Evolutionary conservation across 1,140 invertebrate species (phyloP).

Genomic region (Matsumurasca onukii): DNA sequence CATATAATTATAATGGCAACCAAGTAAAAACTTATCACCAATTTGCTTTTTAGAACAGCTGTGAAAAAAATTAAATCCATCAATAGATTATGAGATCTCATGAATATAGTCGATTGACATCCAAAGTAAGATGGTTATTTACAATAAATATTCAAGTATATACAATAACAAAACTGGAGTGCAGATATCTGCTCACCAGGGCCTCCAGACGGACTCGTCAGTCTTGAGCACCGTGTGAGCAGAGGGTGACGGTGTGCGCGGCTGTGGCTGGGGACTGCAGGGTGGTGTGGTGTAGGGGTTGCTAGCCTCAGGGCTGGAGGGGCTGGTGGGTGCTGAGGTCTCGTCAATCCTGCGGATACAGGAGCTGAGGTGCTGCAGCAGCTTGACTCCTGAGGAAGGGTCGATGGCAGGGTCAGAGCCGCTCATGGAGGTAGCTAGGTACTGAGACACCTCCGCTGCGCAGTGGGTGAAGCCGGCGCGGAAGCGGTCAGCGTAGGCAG

Average conservation of each 20-base stretch:
- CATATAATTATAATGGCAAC: no score
- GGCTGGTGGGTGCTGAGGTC: conserved; percentile 31
- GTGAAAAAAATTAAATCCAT: no score
- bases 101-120: no score
- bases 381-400: conserved; percentile 47
- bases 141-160: no score
- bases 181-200: conserved; percentile 43
- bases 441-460: conserved; percentile 51
- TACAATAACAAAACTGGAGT: neutral
- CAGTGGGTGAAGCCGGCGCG: conserved; percentile 55
- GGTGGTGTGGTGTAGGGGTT: conserved; percentile 34
- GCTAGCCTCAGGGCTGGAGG: conserved; percentile 29
- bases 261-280: neutral
- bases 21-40: no score
- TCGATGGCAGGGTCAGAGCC: conserved; percentile 50
- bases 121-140: no score
- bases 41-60: no score
- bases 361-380: conserved; percentile 51
- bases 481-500: conserved; percentile 58
- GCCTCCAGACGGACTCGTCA: conserved; percentile 46
- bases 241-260: conserved; percentile 22
- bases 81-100: no score
- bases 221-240: conserved; percentile 29
- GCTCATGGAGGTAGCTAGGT: conserved; percentile 47
- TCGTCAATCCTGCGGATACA: conserved; percentile 49